Conservation (phyloP, 92 coral and sea anemone genomes). For the Porites divaricata region DNA sequence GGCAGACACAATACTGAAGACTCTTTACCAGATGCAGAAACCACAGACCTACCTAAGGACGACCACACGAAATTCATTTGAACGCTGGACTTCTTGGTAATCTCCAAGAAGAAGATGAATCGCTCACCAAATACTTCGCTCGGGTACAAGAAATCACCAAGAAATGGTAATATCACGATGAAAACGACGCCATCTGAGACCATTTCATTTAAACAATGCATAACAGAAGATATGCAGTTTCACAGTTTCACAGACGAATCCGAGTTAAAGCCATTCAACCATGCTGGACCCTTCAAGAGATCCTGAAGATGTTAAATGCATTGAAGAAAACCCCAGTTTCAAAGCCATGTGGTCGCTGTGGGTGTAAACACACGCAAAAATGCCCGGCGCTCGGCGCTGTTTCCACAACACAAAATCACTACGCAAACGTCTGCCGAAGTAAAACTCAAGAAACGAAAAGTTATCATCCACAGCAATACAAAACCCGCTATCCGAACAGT, state of each 20-base stretch:
- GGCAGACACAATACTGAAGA: too few relatives aligned
- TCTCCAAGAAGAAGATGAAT: neutral
- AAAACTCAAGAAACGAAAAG: slow-evolving; percentile 12
- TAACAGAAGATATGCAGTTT: too few relatives aligned
- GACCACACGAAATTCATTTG: slow-evolving; percentile 22
- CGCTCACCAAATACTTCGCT: slow-evolving; percentile 44
- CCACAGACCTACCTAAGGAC: slow-evolving; percentile 25
- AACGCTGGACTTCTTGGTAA: slow-evolving; percentile 46
- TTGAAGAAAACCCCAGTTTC: neutral
- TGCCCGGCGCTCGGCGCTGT: slow-evolving; percentile 46
- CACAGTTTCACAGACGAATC: too few relatives aligned
- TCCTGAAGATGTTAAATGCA: neutral
- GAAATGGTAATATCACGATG: slow-evolving; percentile 24
- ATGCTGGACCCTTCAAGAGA: too few relatives aligned
- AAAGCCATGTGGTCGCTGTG: slow-evolving; percentile 40
- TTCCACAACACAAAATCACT: slow-evolving; percentile 50
- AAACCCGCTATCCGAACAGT: neutral
- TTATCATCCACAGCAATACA: neutral
- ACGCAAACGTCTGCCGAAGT: slow-evolving; percentile 31
- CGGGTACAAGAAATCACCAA: slow-evolving; percentile 56
- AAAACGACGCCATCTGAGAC: slow-evolving; percentile 24
- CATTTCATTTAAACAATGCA: slow-evolving; percentile 52
- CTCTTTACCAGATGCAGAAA: slow-evolving; percentile 34
- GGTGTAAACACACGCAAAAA: slow-evolving; percentile 10
- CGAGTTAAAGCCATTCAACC: neutral